These are phyloP conservation scores for Drosophila kohkoa DNA, from an alignment of 1,140 invertebrate genomes.

Conservation along the genomic window DNA sequence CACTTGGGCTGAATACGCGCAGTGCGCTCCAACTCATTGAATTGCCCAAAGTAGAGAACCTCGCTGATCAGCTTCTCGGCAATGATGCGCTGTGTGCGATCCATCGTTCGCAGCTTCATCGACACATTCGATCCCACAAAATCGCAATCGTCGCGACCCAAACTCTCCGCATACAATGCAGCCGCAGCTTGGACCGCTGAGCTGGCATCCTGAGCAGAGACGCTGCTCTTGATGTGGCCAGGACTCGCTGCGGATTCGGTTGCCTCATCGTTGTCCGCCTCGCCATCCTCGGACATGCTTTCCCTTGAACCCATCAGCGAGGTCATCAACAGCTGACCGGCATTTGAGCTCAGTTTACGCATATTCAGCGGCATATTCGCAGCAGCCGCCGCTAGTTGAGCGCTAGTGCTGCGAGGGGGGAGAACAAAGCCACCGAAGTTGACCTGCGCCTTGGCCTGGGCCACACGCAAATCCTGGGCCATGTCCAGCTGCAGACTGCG, in stretches of 20 bases:
- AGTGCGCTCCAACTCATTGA: slow-evolving; percentile 78
- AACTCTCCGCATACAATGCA: slow-evolving; percentile 73
- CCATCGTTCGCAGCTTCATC: slow-evolving; percentile 84
- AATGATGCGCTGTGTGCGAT: slow-evolving; percentile 83
- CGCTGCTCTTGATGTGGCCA: slow-evolving; percentile 71
- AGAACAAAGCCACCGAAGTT: slow-evolving; percentile 69
- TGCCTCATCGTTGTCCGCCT: slow-evolving; percentile 68
- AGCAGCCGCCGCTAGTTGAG: slow-evolving; percentile 38
- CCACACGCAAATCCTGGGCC: slow-evolving; percentile 81
- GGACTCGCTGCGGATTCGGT: slow-evolving; percentile 72
- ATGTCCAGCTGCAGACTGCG: slow-evolving; percentile 66
- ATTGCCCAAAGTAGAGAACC: slow-evolving; percentile 85
- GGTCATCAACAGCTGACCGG: slow-evolving; percentile 78
- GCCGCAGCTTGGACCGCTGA: slow-evolving; percentile 69
- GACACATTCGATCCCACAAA: slow-evolving; percentile 84
- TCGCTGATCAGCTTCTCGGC: slow-evolving; percentile 85
- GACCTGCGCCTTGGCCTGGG: slow-evolving; percentile 69
- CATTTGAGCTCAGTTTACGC: slow-evolving; percentile 26
- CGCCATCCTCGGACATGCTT: slow-evolving; percentile 74
- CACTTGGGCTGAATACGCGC: slow-evolving; percentile 82
- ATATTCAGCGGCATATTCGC: too few species aligned
- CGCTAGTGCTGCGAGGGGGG: slow-evolving; percentile 60
- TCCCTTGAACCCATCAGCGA: slow-evolving; percentile 70
- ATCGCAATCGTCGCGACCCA: slow-evolving; percentile 76
- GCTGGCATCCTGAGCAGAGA: slow-evolving; percentile 66